A percentile compares a stretch with the other conserved stretches of the same genome.
Conservation (phyloP, 2,113 vertebrate genomes). For the Boleophthalmus pectinirostris region DNA sequence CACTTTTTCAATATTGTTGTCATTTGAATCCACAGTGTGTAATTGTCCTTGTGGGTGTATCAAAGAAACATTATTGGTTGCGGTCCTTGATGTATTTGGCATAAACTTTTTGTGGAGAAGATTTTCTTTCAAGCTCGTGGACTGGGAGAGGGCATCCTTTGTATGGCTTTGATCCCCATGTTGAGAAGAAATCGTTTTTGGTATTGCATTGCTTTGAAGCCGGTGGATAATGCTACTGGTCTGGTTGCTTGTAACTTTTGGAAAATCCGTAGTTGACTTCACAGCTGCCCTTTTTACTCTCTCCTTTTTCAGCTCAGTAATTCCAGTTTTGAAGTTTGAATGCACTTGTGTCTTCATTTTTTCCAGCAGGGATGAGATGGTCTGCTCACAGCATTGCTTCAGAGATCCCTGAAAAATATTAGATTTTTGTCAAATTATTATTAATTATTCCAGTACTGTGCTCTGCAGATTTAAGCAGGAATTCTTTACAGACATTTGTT, state of each 20-base stretch:
- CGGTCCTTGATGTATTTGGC: not conserved
- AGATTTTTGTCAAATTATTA: not conserved
- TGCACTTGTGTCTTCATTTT: slow-evolving; percentile 2
- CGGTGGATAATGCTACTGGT: not conserved
- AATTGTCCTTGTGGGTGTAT: not conserved
- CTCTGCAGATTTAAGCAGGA: no score
- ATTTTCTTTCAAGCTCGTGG: slow-evolving; percentile 1
- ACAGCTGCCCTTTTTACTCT: slow-evolving; percentile 22
- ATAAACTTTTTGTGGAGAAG: not conserved
- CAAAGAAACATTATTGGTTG: not conserved
- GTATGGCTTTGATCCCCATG: not conserved
- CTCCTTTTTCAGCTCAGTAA: slow-evolving; percentile 2
- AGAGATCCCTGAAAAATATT: slow-evolving; percentile 42
- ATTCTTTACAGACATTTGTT: no score
- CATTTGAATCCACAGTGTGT: not conserved
- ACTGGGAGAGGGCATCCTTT: not conserved
- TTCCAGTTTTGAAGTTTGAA: not conserved
- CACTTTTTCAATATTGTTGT: not conserved
- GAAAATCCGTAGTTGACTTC: not conserved
- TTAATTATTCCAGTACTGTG: not conserved
- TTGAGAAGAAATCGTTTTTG: slow-evolving; percentile 4
- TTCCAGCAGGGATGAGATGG: slow-evolving; percentile 32
- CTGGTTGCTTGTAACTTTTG: not conserved
- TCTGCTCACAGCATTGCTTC: slow-evolving; percentile 58
- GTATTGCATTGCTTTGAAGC: not conserved